phyloP scores from a whole-genome alignment of 2,113 vertebrate genomes.

The Cebidichthys violaceus region DNA sequence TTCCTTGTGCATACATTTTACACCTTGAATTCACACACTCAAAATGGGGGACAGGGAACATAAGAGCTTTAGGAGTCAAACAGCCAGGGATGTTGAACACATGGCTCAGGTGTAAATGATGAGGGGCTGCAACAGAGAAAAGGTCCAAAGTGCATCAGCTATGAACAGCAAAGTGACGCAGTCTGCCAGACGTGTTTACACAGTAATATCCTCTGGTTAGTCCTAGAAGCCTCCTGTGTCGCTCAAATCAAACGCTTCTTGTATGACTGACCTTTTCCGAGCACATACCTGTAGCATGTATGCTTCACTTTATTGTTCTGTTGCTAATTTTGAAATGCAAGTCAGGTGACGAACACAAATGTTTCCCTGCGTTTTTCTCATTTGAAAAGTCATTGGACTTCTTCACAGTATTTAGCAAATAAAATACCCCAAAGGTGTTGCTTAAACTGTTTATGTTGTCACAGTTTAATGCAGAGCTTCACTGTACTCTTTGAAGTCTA shows the following conservation, averaged over 20 bases:
- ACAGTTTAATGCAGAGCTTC: neutral
- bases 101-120: constrained; percentile 6
- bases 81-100: neutral
- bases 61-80: neutral
- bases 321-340: constrained; percentile 3
- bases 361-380: neutral
- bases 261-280: constrained; percentile 58
- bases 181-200: constrained; percentile 72
- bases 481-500: neutral
- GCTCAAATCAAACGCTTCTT: constrained; percentile 45
- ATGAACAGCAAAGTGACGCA: constrained; percentile 59
- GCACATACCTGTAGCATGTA: neutral
- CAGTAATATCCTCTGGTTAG: constrained; percentile 57
- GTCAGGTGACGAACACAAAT: neutral
- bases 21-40: neutral
- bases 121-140: constrained; percentile 27
- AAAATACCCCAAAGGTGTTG: neutral
- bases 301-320: constrained; percentile 11
- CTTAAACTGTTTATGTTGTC: neutral
- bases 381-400: neutral
- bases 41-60: neutral
- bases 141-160: constrained; percentile 77
- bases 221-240: constrained; percentile 34
- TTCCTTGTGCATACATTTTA: neutral
- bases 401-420: neutral